Percentiles rank a stretch among this genome's conserved stretches.
Conservation (phyloP, 2,797 vertebrate species). For the Pangasius djambal region DNA sequence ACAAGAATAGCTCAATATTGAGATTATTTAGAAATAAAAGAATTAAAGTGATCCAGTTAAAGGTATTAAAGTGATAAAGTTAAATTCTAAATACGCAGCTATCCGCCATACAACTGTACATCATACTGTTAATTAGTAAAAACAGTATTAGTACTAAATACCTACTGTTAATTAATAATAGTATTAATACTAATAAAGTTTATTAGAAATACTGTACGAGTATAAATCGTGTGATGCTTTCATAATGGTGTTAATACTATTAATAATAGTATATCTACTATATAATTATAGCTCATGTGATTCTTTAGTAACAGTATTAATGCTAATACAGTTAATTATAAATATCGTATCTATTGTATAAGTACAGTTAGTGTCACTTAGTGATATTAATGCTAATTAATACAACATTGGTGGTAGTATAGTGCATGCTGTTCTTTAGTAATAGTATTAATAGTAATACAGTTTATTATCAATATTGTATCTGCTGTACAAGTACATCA, state of each 20-base stretch:
- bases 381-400: background rate
- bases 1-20: background rate
- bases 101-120: background rate
- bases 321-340: too few species aligned
- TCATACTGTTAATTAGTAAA: background rate
- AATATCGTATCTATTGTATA: background rate
- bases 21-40: background rate
- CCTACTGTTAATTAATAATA: too few species aligned
- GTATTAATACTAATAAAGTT: background rate
- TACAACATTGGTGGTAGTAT: background rate
- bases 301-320: background rate
- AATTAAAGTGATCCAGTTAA: background rate
- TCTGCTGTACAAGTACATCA: background rate
- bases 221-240: background rate
- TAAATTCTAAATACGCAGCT: background rate
- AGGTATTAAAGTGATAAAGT: background rate
- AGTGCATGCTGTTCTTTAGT: background rate
- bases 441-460: background rate
- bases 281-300: too few species aligned
- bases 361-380: background rate
- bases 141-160: background rate
- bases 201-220: background rate
- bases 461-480: background rate
- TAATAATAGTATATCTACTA: too few species aligned
- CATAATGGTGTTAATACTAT: background rate